Evolutionary conservation across 2,797 vertebrate genomes (phyloP).

Genomic region (Micromesistius poutassou): DNA sequence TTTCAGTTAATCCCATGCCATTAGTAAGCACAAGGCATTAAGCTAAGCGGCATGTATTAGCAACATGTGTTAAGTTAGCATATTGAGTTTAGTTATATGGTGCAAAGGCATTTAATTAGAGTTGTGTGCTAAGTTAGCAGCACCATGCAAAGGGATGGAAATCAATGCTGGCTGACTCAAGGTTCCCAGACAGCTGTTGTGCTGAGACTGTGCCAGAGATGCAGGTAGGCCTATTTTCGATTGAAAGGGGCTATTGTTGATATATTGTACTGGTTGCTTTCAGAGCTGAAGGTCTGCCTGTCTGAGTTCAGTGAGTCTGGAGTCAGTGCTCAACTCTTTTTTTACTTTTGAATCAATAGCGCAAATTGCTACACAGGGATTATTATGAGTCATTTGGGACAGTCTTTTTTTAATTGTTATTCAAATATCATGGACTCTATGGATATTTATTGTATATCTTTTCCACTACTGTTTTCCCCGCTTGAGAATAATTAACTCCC

Average conservation of each 20-base stretch:
- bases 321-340: slow-evolving; percentile 37
- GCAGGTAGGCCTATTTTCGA: neutral
- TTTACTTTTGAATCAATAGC: slow-evolving; percentile 47
- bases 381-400: no score
- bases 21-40: no score
- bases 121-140: no score
- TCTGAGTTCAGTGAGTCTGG: slow-evolving; percentile 14
- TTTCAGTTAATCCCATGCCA: no score
- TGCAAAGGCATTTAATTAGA: no score
- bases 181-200: slow-evolving; percentile 15
- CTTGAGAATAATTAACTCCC: no score
- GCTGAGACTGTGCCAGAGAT: slow-evolving; percentile 17
- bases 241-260: slow-evolving; percentile 5
- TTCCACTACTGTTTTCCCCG: neutral
- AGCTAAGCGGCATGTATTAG: no score
- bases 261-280: slow-evolving; percentile 12
- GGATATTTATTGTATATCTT: neutral
- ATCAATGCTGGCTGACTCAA: slow-evolving; percentile 22
- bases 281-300: neutral
- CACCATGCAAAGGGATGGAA: slow-evolving; percentile 11
- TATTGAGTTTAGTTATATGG: no score
- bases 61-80: no score
- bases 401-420: no score
- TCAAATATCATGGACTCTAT: no score
- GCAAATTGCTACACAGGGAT: slow-evolving; percentile 42